These are phyloP conservation scores for Zonotrichia leucophrys DNA, from an alignment of 2,113 vertebrate species.

Conservation along the genomic window DNA sequence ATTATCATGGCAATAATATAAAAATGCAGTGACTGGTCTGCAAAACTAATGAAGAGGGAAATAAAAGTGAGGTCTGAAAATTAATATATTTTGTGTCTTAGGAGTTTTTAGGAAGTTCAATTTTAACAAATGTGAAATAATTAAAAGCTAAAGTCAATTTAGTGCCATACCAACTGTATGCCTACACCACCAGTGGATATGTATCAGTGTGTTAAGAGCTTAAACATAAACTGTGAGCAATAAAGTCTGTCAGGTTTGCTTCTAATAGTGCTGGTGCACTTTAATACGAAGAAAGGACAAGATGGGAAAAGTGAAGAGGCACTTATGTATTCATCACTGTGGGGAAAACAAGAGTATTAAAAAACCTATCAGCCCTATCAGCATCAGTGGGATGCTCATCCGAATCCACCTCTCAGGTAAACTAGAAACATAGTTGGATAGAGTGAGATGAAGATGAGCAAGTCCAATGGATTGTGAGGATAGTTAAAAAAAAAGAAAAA, in stretches of 20 bases:
- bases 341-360: background rate
- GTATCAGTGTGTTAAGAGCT: background rate
- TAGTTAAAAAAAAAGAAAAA: background rate
- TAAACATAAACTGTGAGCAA: background rate
- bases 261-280: background rate
- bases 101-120: background rate
- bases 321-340: background rate
- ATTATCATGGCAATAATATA: slow-evolving; percentile 4
- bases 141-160: background rate
- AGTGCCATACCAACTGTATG: background rate
- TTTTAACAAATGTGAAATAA: background rate
- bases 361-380: background rate
- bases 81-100: background rate
- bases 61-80: background rate
- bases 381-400: background rate
- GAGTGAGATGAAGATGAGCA: background rate
- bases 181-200: background rate
- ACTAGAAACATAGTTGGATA: background rate
- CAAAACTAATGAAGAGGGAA: background rate
- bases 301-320: background rate
- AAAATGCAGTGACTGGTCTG: background rate
- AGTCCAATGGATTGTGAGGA: background rate
- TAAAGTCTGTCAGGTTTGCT: background rate
- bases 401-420: background rate
- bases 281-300: background rate